Evolutionary conservation across 2,797 vertebrate species (phyloP).

Genomic region (Anas capensis): DNA sequence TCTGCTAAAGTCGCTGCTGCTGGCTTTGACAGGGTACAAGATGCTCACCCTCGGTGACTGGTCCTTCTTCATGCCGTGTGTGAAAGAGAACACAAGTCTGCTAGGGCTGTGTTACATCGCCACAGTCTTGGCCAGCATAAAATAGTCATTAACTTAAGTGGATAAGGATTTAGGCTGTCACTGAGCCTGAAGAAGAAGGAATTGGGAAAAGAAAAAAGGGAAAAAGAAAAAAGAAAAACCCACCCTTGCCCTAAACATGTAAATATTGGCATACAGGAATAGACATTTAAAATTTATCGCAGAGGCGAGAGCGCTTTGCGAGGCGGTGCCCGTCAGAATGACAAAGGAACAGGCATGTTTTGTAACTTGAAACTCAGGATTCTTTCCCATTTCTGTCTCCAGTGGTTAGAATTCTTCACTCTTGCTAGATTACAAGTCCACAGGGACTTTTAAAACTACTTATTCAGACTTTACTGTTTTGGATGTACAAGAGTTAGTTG

Average conservation of each 20-base stretch:
- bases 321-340: neutral
- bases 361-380: slow-evolving; percentile 61
- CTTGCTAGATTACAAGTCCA: slow-evolving; percentile 71
- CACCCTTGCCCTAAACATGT: neutral
- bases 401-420: slow-evolving; percentile 73
- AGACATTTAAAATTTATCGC: slow-evolving; percentile 22
- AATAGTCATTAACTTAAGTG: neutral
- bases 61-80: neutral
- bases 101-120: neutral
- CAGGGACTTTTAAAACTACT: slow-evolving; percentile 78
- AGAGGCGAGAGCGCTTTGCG: slow-evolving; percentile 23
- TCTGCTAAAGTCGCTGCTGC: fast-evolving
- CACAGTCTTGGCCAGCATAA: fast-evolving
- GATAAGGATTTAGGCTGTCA: neutral
- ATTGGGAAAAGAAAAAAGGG: neutral
- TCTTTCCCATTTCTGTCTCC: slow-evolving; percentile 70
- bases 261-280: neutral
- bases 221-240: fast-evolving
- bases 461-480: slow-evolving; percentile 77
- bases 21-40: neutral
- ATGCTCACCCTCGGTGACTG: fast-evolving
- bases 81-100: neutral
- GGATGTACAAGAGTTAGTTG: slow-evolving; percentile 70
- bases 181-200: neutral
- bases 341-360: slow-evolving; percentile 55